These are phyloP conservation scores for Zygogramma bicolorata DNA, from an alignment of 2,888 invertebrate genomes.

Conservation along the genomic window DNA sequence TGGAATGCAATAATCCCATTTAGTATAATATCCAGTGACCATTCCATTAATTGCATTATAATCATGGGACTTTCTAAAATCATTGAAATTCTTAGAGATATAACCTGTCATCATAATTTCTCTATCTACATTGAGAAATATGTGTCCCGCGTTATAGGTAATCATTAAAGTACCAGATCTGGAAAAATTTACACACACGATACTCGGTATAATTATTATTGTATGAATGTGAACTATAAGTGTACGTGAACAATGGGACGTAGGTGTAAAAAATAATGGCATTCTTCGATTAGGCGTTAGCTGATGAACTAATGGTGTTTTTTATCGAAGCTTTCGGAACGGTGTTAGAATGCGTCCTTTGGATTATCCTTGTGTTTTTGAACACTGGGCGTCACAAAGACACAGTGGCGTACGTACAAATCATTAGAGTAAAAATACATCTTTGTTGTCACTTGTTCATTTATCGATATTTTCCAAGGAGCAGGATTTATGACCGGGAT, in stretches of 20 bases:
- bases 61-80: slow-evolving; percentile 9
- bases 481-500: too few relatives aligned
- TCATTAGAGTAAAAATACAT: too few relatives aligned
- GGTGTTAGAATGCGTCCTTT: background rate
- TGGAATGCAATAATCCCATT: slow-evolving; percentile 10
- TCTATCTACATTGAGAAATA: slow-evolving; percentile 1
- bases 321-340: slow-evolving; percentile 8
- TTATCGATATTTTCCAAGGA: too few relatives aligned
- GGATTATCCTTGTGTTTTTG: background rate
- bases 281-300: slow-evolving; percentile 7
- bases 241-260: slow-evolving; percentile 4
- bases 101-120: slow-evolving; percentile 11
- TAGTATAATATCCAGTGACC: slow-evolving; percentile 7
- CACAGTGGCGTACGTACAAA: background rate
- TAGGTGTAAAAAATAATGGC: slow-evolving; percentile 13
- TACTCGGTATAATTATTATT: slow-evolving; percentile 1
- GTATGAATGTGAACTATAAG: slow-evolving; percentile 2
- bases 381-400: background rate
- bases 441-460: too few relatives aligned
- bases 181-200: slow-evolving; percentile 3
- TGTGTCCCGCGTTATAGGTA: background rate
- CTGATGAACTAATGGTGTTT: slow-evolving; percentile 1
- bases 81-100: slow-evolving; percentile 10
- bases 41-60: slow-evolving; percentile 9
- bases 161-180: background rate